phyloP scores from a whole-genome alignment of 2,113 vertebrate species.

The Dromiciops gliroides region DNA sequence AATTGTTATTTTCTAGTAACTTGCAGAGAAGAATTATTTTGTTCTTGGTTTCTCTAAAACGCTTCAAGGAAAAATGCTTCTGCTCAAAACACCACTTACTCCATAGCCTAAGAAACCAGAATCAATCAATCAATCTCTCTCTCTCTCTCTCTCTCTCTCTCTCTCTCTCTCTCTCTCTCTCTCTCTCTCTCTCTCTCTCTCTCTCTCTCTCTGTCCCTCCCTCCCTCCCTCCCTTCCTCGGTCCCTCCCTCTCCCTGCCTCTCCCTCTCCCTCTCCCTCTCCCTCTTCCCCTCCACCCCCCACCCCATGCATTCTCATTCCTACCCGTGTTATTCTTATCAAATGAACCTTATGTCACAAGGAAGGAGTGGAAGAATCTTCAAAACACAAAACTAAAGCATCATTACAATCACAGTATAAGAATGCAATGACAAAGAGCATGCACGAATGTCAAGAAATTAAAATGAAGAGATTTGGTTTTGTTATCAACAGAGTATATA shows the following conservation, averaged over 20 bases:
- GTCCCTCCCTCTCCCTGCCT: too few relatives aligned
- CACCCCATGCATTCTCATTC: too few relatives aligned
- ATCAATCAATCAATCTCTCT: too few relatives aligned
- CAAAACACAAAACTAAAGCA: slow-evolving; percentile 4
- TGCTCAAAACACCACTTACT: slow-evolving; percentile 12
- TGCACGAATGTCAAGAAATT: not conserved
- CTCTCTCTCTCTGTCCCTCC: too few relatives aligned
- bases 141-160: slow-evolving; percentile 6
- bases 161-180: too few relatives aligned
- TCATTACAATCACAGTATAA: slow-evolving; percentile 27
- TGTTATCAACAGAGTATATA: slow-evolving; percentile 25
- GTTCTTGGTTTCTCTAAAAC: not conserved
- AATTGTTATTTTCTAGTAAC: not conserved
- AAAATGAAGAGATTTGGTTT: slow-evolving; percentile 23
- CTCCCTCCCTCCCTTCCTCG: too few relatives aligned
- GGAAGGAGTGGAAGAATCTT: slow-evolving; percentile 14
- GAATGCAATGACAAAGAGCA: not conserved
- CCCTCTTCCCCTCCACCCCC: too few relatives aligned
- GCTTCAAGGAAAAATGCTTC: not conserved
- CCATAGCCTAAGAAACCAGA: not conserved
- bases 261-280: not conserved
- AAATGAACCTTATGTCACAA: not conserved
- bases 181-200: not conserved
- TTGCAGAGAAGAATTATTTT: not conserved
- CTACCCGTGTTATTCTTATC: not conserved